Conservation (phyloP, 2,888 invertebrate species). For the Yponomeuta cagnagella region DNA sequence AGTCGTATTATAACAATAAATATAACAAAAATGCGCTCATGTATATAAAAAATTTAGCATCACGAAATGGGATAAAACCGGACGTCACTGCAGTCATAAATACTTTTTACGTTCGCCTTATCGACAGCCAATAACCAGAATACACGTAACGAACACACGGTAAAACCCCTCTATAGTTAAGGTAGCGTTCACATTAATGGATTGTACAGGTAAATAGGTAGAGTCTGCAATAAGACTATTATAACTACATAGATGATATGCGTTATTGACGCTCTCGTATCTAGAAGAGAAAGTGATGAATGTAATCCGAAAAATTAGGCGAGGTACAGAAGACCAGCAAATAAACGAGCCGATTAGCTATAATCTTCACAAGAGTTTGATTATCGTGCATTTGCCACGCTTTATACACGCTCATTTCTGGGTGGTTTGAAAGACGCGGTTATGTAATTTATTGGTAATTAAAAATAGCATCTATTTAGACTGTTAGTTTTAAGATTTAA, state of each 20-base stretch:
- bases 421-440: too few species aligned
- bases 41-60: neutral
- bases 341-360: too few species aligned
- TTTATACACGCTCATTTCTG: too few species aligned
- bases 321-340: too few species aligned
- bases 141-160: constrained; percentile 30
- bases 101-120: constrained; percentile 32
- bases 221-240: too few species aligned
- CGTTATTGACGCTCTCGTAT: neutral
- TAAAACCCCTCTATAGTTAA: constrained; percentile 15
- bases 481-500: too few species aligned
- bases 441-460: too few species aligned
- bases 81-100: constrained; percentile 16
- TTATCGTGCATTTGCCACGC: too few species aligned
- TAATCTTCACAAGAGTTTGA: too few species aligned
- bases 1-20: constrained; percentile 1
- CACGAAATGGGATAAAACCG: constrained; percentile 7
- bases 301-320: too few species aligned
- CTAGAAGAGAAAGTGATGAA: too few species aligned
- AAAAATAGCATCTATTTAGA: too few species aligned
- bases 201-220: neutral
- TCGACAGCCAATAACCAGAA: constrained; percentile 42
- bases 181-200: neutral
- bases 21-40: neutral
- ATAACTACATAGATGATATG: neutral